Base-by-base conservation (phyloP, 2,888 invertebrate genomes). In the Microplitis deprimator region DNA sequence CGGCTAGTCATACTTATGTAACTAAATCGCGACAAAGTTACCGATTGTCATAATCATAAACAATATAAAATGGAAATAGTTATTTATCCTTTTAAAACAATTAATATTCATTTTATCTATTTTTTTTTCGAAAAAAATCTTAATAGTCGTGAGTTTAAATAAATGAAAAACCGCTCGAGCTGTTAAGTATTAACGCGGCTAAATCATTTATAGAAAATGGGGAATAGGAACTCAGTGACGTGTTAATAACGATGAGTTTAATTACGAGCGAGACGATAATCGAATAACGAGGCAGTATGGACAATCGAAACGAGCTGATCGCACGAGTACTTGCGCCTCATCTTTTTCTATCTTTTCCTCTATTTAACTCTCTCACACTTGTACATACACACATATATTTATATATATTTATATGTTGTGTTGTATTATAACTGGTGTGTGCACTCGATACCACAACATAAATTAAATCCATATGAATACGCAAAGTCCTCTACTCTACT, bases 381-480 rank as follows among this genome's bases (percentile, higher is more conserved):
- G 8, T 50, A 50, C 13, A 8, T 50, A 50, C 50, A 50, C 10
- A 40, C 20, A 61, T 67, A 65, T 40, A 72, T 72, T 61, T 60
- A 29, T 67, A 38, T 67, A 67, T 29, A 67, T 67, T 20, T 67
- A 39, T 67, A 67, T 67, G 38, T 67, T 17, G 13, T 68, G 75
- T 77, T 64, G 69, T 69, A 67, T 77, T 77, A 77, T 77, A 77
- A 77, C 74, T 77, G 67, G 71, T 77, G 77, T 77, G 77, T 77
- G 71, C 77, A 77, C 67, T 77, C 74, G 71, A 77, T 77, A 77
- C 77, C 77, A 77, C 77, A 77, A 74, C 77, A 77, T 77, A 77
- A 77, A 77, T 77, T 77, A 67, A 10, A 74, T 67, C 77, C 74
- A 77, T 77, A 77, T 77, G 77, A 77, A 77, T 77, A 77, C 77